Percentiles rank a stretch among this genome's conserved stretches.
phyloP scores from a whole-genome alignment of 2,888 invertebrate species.

The Apodemia duryi region DNA sequence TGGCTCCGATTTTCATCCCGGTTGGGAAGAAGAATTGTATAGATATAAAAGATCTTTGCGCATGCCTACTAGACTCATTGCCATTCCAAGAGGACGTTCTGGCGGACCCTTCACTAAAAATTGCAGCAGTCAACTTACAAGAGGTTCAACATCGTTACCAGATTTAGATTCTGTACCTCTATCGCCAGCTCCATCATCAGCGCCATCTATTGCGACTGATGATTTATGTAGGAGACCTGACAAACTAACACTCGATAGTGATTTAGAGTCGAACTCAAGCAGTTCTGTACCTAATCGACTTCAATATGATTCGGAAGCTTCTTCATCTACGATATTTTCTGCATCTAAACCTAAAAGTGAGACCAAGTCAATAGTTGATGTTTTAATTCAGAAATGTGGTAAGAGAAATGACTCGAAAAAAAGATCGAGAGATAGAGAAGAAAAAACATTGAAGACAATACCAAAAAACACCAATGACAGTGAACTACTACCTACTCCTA shows the following conservation, averaged over 20 bases:
- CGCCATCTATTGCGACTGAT: slow-evolving; percentile 80
- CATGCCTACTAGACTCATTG: slow-evolving; percentile 89
- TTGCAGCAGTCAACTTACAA: slow-evolving; percentile 66
- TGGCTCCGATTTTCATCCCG: slow-evolving; percentile 86
- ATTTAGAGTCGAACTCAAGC: slow-evolving; percentile 84
- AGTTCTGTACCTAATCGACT: slow-evolving; percentile 74
- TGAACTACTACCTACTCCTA: slow-evolving; percentile 83
- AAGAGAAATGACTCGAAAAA: slow-evolving; percentile 77
- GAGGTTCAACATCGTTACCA: slow-evolving; percentile 87
- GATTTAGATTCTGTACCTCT: slow-evolving; percentile 87
- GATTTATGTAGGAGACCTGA: slow-evolving; percentile 69
- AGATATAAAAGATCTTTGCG: slow-evolving; percentile 89
- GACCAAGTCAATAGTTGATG: slow-evolving; percentile 82
- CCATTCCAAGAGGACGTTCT: slow-evolving; percentile 83
- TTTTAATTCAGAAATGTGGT: slow-evolving; percentile 83
- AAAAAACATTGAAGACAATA: slow-evolving; percentile 75
- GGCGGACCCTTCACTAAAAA: slow-evolving; percentile 74
- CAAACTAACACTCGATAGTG: slow-evolving; percentile 79
- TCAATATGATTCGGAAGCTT: slow-evolving; percentile 84
- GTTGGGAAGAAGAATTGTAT: slow-evolving; percentile 91
- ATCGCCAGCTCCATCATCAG: slow-evolving; percentile 83
- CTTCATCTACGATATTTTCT: slow-evolving; percentile 78
- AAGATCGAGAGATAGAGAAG: slow-evolving; percentile 75
- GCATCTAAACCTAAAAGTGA: slow-evolving; percentile 71
- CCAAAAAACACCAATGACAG: slow-evolving; percentile 74